Evolutionary conservation across 1,140 invertebrate genomes (phyloP).

Genomic region (Chionoecetes opilio): DNA sequence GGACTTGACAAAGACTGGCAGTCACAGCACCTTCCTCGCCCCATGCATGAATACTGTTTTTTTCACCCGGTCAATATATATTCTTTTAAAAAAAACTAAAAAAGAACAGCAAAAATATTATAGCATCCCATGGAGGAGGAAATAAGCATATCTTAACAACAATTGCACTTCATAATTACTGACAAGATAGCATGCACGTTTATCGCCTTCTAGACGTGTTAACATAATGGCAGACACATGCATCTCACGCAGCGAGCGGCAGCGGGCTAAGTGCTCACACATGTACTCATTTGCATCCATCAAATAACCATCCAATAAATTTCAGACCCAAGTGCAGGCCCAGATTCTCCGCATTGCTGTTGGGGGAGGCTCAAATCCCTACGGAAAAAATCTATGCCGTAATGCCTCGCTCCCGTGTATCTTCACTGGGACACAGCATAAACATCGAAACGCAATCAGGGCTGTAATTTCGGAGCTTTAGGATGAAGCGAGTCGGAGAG

Average conservation of each 20-base stretch:
- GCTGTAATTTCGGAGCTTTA: not conserved
- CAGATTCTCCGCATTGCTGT: not conserved
- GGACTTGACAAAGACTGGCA: too few species aligned
- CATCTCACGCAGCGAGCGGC: not conserved
- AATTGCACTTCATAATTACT: not conserved
- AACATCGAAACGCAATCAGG: not conserved
- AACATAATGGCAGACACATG: conserved; percentile 3
- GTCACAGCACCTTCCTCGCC: too few species aligned
- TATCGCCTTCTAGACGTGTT: not conserved
- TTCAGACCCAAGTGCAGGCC: not conserved
- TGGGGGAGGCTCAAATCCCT: not conserved
- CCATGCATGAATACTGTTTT: too few species aligned
- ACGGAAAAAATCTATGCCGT: not conserved
- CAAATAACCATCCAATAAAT: not conserved
- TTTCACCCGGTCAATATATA: too few species aligned
- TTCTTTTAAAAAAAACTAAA: too few species aligned
- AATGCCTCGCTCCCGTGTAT: not conserved
- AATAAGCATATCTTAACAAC: not conserved
- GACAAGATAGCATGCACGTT: not conserved
- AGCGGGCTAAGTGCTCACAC: not conserved
- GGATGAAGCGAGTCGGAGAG: not conserved
- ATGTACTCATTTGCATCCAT: not conserved
- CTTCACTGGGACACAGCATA: not conserved
- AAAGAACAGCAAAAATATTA: too few species aligned
- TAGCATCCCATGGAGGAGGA: too few species aligned